Evolutionary conservation across 2,888 invertebrate species (phyloP), one percentile per base, ranked within the genome.

Genomic region (Erebia epiphron): DNA sequence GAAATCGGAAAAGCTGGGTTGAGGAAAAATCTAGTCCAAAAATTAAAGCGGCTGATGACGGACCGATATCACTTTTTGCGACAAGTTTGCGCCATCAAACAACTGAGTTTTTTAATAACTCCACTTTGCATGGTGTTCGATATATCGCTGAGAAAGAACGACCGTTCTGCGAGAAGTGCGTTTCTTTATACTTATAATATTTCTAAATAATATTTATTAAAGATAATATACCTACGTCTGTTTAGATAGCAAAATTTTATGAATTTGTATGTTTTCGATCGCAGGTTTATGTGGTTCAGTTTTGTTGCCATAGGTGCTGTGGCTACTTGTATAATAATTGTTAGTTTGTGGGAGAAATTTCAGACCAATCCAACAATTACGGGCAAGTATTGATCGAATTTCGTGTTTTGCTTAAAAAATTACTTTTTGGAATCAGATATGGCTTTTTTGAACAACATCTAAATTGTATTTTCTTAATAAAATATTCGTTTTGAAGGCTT

Each of bases 301-400:
- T 96, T 96, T 79, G 96, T 96, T 9, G 92, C 94, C 9, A 89
- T 94, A 63, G 96, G 97, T 0, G 94, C 96, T 0, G 94, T 96
- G 0, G 95, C 96, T 0, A 96, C 96, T 0, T 93, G 95, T 75
- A 95, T 96, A 57, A 97, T 97, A 73, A 97, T 97, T 67, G 94
- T 95, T 61, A 96, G 96, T 79, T 91, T 97, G 46, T 96, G 97
- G 97, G 95, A 96, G 79, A 97, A 97, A 84, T 97, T 97, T 85
- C 96, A 97, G 91, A 97, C 96, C 0, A 96, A 96, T 89, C 97
- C 97, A 5, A 97, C 97, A 0, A 96, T 97, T 68, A 97, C 97
- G 46, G 96, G 96, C 89, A 79, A 79, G 76, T 67, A n/a, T 18
- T 50, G 16, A 50, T 63, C 1, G 16, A 16, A 16, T 16, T 52